Base-by-base conservation (phyloP, 2,797 vertebrate genomes). In the Karalla daura region DNA sequence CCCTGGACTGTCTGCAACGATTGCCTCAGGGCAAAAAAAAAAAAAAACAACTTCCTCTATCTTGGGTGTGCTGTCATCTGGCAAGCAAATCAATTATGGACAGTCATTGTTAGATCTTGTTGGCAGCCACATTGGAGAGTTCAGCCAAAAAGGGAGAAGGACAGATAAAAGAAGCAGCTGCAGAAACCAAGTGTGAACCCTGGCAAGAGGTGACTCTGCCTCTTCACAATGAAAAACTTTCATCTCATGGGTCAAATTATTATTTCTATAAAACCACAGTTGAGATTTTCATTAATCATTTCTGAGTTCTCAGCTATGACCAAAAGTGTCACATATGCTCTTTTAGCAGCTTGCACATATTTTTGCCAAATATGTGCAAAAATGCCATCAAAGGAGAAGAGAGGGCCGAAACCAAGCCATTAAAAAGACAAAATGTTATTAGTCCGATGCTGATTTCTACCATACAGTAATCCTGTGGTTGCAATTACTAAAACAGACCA, bases 401-500 rank as follows among this genome's bases (percentile, higher is more conserved):
- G 35, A 49, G 21, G 21, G n/a, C 18, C 33, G 20, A 39, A 17
- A 33, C 14, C 3, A 17, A 6, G 23, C 20, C 40, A 63, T 51
- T 49, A 21, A 24, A 55, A 51, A 43, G 3, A 60, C 27, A 37
- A 52, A 53, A 70, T 33, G 50, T 43, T 54, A 59, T 50, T 20
- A 13, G 20, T 18, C 21, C 21, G 9, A 8, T 53, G 13, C n/a
- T 39, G n/a, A 17, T 36, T 36, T 32, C 15, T 24, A 27, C 32
- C 32, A 11, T 8, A 39, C 7, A 27, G 35, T 46, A 47, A 74
- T 65, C 43, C 18, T 3, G 0, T 54, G 33, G 36, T 32, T 68
- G 41, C 50, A 78, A 82, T 55, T 58, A 53, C 41, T 21, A 13
- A 53, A 54, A 71, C 7, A 44, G 40, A 53, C 44, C 45, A 47